These are phyloP conservation scores for Lucilia cuprina DNA, from an alignment of 1,140 invertebrate species.

Conservation along the genomic window DNA sequence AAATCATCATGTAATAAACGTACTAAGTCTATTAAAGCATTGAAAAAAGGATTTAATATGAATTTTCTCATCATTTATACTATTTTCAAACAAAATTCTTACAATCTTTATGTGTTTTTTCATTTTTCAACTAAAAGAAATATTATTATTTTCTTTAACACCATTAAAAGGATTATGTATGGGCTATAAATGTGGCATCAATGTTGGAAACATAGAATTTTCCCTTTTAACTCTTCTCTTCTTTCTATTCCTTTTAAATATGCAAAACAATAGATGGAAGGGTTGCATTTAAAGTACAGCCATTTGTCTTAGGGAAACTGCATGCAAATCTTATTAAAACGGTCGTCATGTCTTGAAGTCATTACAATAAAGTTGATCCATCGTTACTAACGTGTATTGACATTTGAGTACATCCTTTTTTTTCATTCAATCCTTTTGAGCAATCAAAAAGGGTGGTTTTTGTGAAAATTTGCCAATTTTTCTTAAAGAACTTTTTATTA, in stretches of 20 bases:
- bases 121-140: background rate
- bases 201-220: background rate
- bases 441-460: background rate
- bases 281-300: background rate
- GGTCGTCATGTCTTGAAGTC: background rate
- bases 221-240: background rate
- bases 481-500: background rate
- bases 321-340: conserved; percentile 6
- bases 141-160: conserved; percentile 30
- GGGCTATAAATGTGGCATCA: conserved; percentile 40
- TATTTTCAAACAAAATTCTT: background rate
- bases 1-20: conserved; percentile 17
- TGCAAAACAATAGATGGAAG: background rate
- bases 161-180: conserved; percentile 41
- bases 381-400: conserved; percentile 7
- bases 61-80: background rate
- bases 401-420: background rate
- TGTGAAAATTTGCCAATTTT: background rate
- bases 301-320: background rate
- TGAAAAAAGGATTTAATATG: conserved; percentile 37
- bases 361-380: background rate
- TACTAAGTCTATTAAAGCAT: conserved; percentile 40
- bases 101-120: background rate
- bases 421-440: background rate
- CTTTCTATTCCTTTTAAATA: background rate